Evolutionary conservation across 2,797 vertebrate species (phyloP), one percentile per base, ranked within the genome.

Genomic region (Enteromius unitaeniatus): DNA sequence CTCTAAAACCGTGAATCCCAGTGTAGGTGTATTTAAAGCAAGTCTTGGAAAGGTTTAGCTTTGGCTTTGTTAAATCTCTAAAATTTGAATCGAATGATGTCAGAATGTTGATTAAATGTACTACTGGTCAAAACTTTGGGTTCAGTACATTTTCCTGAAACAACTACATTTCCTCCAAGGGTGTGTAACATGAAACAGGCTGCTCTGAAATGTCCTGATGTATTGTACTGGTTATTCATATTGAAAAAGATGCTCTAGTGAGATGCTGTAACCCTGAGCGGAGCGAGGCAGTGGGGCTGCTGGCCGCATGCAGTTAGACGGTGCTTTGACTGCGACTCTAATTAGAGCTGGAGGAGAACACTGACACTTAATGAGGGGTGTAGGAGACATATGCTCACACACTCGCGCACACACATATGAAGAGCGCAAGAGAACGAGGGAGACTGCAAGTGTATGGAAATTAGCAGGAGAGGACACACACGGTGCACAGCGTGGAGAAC

Each of bases 321-420:
- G 6, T 84, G 82, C 82, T 84, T 84, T 84, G 82, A 84, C 82
- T 78, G 82, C 75, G 21, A 62, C 65, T 84, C 75, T 84, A 78
- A 84, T 84, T 84, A 84, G 82, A 84, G 75, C 82, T 78, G 75
- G 82, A 84, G 75, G 51, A 84, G 75, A 78, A 34, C 74, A 72
- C 75, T 78, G 82, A 78, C 82, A 69, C 75, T 84, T 84, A 84
- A 84, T 84, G 82, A 84, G 75, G 82, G 82, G 82, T 84, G 82
- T 84, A 84, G 74, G 53, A 84, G 82, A 84, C 65, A 70, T 84
- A 78, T 82, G 81, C 82, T 83, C 82, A 40, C 81, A 26, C 60
- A 67, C 47, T 17, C 23, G 15, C 19, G 21, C 62, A 10, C 67
- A 60, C 67, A 58, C 60, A 55, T 14, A 55, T n/a, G 58, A 3